Conservation (phyloP, 1,140 invertebrate genomes). For the Drosophila murphyi region DNA sequence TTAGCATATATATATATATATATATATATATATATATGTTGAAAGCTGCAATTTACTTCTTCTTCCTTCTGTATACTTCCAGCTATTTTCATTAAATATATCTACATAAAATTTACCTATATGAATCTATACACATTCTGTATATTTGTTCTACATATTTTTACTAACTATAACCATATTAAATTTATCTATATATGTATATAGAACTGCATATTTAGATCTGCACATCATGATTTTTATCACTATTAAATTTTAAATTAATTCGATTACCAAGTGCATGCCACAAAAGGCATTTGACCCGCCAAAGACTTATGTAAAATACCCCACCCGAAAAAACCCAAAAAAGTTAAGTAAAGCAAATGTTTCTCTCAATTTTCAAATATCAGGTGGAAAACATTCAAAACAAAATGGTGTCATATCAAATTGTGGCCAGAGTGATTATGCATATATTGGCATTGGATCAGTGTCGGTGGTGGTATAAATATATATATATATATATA, state of each 20-base stretch:
- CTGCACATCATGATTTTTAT: background rate
- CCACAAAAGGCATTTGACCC: slow-evolving; percentile 1
- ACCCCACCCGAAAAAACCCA: slow-evolving; percentile 1
- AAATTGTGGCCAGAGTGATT: slow-evolving; percentile 37
- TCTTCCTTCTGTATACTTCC: too few relatives aligned
- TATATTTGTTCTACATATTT: too few relatives aligned
- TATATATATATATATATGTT: too few relatives aligned
- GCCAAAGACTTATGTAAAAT: slow-evolving; percentile 17
- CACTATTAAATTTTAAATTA: background rate
- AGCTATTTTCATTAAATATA: too few relatives aligned
- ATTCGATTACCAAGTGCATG: slow-evolving; percentile 1
- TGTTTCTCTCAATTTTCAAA: slow-evolving; percentile 7
- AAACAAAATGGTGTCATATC: slow-evolving; percentile 11
- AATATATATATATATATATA: too few relatives aligned
- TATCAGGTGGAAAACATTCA: background rate
- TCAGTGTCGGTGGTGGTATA: slow-evolving; percentile 22
- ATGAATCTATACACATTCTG: too few relatives aligned
- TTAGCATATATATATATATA: too few relatives aligned
- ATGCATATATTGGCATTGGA: slow-evolving; percentile 62
- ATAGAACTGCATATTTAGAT: too few relatives aligned
- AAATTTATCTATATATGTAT: too few relatives aligned
- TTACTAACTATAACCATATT: too few relatives aligned
- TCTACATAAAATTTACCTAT: too few relatives aligned
- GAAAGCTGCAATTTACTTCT: too few relatives aligned
- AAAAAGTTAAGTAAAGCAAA: background rate